These are phyloP conservation scores for Papilio polytes DNA, from an alignment of 1,140 invertebrate species.

Conservation along the genomic window DNA sequence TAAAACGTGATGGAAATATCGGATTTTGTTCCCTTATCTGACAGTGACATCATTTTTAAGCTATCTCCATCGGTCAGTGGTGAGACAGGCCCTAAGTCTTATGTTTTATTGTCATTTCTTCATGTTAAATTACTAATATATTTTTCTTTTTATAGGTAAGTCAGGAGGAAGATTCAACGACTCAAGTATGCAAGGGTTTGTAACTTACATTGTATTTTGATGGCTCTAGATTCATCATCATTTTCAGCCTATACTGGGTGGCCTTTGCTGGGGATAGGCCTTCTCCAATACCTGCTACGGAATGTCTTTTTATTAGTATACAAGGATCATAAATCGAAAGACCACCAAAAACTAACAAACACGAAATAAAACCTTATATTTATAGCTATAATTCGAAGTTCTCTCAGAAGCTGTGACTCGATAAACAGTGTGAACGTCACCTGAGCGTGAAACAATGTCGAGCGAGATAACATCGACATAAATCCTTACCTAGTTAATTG, in stretches of 20 bases:
- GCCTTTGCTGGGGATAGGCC: too few species aligned
- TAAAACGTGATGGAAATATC: too few species aligned
- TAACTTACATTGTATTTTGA: background rate
- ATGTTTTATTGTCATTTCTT: background rate
- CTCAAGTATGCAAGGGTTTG: background rate
- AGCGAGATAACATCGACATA: constrained; percentile 46
- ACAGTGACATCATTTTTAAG: too few species aligned
- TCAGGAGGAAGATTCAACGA: background rate
- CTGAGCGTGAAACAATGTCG: constrained; percentile 53
- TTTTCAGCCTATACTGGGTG: too few species aligned
- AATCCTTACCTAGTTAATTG: constrained; percentile 53
- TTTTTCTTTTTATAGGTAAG: constrained; percentile 2
- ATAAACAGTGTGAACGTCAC: constrained; percentile 31
- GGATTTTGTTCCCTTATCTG: too few species aligned
- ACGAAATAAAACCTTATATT: background rate
- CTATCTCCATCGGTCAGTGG: too few species aligned
- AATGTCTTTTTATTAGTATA: background rate
- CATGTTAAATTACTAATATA: background rate
- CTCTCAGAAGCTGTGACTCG: background rate
- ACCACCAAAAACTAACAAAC: background rate
- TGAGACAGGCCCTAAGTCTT: too few species aligned
- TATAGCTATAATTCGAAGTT: background rate
- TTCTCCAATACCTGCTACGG: background rate
- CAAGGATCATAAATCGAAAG: background rate
- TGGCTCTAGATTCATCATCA: too few species aligned